These are phyloP conservation scores for Neotoma lepida DNA, from an alignment of 2,113 vertebrate genomes.

Conservation along the genomic window DNA sequence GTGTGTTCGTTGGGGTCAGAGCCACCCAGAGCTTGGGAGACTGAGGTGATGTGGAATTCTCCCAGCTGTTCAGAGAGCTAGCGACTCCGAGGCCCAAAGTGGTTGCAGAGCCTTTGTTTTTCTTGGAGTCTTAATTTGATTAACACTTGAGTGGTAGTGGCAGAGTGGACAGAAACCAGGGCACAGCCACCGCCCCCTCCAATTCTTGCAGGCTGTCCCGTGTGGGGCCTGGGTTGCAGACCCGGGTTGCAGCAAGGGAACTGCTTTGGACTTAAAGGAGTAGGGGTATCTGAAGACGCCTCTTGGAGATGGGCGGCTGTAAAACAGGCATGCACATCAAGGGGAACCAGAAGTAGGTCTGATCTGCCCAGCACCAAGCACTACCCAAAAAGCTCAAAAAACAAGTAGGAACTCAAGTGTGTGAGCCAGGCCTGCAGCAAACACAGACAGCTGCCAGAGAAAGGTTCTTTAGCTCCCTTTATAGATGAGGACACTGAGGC, in stretches of 20 bases:
- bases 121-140: conserved; percentile 81
- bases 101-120: conserved; percentile 77
- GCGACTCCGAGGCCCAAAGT: conserved; percentile 64
- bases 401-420: not conserved
- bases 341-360: not conserved
- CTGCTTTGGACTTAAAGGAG: not conserved
- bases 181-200: not conserved
- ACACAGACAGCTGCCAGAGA: not conserved
- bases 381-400: not conserved
- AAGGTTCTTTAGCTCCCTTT: not conserved
- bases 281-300: not conserved
- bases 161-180: conserved; percentile 58
- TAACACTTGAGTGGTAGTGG: conserved; percentile 78
- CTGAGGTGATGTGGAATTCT: conserved; percentile 80
- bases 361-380: not conserved
- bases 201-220: not conserved
- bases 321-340: not conserved
- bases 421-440: not conserved
- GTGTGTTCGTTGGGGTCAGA: conserved; percentile 70
- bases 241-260: not conserved
- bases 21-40: conserved; percentile 74
- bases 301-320: not conserved
- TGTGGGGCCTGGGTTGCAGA: not conserved
- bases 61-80: conserved; percentile 75
- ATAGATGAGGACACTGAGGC: conserved; percentile 59